Conservation (phyloP, 2,113 vertebrate genomes). For the Phocoena phocoena region DNA sequence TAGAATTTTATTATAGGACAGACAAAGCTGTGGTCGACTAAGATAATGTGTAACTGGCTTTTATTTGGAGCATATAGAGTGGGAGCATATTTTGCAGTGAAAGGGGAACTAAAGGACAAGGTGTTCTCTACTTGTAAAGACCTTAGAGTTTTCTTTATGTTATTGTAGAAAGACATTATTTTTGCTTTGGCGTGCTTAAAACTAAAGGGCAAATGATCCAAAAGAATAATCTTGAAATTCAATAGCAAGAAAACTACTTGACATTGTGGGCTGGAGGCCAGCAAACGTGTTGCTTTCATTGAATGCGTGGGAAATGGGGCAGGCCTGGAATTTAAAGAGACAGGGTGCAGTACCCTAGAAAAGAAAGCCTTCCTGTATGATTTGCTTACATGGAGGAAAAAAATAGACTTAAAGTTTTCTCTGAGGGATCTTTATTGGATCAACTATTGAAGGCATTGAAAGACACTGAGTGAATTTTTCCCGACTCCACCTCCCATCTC, state of each 20-base stretch:
- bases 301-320: slow-evolving; percentile 63
- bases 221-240: slow-evolving; percentile 75
- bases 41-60: neutral
- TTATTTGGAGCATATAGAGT: neutral
- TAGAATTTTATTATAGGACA: slow-evolving; percentile 41
- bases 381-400: slow-evolving; percentile 72
- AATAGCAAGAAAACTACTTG: slow-evolving; percentile 71
- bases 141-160: slow-evolving; percentile 48
- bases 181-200: slow-evolving; percentile 70
- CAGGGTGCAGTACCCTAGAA: slow-evolving; percentile 56
- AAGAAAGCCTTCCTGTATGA: slow-evolving; percentile 65
- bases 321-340: slow-evolving; percentile 76
- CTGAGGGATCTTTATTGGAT: slow-evolving; percentile 32
- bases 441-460: slow-evolving; percentile 61
- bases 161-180: slow-evolving; percentile 59
- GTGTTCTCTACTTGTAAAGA: slow-evolving; percentile 67
- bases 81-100: slow-evolving; percentile 55
- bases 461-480: slow-evolving; percentile 69
- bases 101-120: slow-evolving; percentile 39
- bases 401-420: slow-evolving; percentile 71
- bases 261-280: slow-evolving; percentile 55
- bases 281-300: slow-evolving; percentile 70
- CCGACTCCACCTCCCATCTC: slow-evolving; percentile 49
- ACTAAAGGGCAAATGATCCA: slow-evolving; percentile 72
- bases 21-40: slow-evolving; percentile 26